These are phyloP conservation scores for Gorsachius magnificus DNA, from an alignment of 2,797 vertebrate species.

Conservation along the genomic window DNA sequence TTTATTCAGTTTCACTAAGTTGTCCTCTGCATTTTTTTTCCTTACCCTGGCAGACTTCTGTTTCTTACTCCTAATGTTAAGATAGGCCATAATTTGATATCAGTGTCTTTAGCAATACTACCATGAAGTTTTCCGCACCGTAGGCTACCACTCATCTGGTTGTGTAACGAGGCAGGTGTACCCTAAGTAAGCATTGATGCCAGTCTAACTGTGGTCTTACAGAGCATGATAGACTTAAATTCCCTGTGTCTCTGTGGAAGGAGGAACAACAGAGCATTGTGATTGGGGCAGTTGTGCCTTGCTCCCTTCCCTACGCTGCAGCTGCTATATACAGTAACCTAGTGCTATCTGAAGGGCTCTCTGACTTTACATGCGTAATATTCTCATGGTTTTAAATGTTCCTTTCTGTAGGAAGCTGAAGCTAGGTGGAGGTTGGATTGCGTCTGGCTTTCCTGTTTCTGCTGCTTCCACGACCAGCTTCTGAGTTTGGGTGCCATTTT, in stretches of 20 bases:
- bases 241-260: background rate
- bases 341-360: background rate
- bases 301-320: background rate
- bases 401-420: background rate
- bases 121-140: rapidly evolving
- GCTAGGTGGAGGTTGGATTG: background rate
- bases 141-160: background rate
- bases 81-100: background rate
- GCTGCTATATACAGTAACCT: background rate
- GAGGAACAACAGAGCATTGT: background rate
- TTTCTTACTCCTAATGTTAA: background rate
- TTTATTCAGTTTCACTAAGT: background rate
- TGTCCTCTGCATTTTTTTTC: background rate
- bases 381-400: background rate
- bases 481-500: background rate
- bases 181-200: background rate
- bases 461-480: background rate
- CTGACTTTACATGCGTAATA: rapidly evolving
- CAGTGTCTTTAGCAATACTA: background rate
- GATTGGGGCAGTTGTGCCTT: background rate
- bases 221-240: rapidly evolving
- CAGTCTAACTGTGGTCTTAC: background rate
- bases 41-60: background rate
- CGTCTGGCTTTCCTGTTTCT: background rate
- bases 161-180: background rate